Evolutionary conservation across 2,888 invertebrate genomes (phyloP), one percentile per base, ranked within the genome.

Genomic region (Boloria euphrosyne): DNA sequence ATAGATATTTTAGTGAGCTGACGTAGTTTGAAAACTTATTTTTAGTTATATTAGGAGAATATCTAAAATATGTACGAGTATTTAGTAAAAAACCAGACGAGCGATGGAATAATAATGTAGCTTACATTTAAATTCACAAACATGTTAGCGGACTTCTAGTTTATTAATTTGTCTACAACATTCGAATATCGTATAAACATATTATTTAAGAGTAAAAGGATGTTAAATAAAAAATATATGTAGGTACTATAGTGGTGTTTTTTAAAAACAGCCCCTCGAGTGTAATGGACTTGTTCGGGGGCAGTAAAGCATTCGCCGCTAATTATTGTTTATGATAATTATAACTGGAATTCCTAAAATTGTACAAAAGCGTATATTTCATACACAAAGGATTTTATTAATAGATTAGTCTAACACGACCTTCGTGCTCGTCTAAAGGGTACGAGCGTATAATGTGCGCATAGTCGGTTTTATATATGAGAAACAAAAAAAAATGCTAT

Each of bases 301-400:
- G 51, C 38, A 43, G 13, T 50, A 38, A 59, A 46, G 22, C 60
- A 52, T 57, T 54, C 58, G n/a, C 16, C 22, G 61, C 38, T 70
- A 70, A 70, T 68, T 70, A 66, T 68, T 62, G 66, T 66, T 47
- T 63, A 70, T 68, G 65, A 58, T 67, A 62, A 67, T 69, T 65
- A 54, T 46, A 65, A 68, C 44, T 66, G 60, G 49, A 62, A 65
- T 58, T 55, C 44, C 51, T 47, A 43, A 50, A 51, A 44, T 64
- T 14, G 51, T 49, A 38, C 17, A 49, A 59, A 49, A 59, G 49
- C 27, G 31, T 31, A 31, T 17, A 59, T 59, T 59, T 59, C 31
- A 27, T 38, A 38, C 27, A 46, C 46, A 59, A 59, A 59, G 27
- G 49, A 49, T 13, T 59, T 59, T 59, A 47, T 59, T 49, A 59